phyloP scores from a whole-genome alignment of 1,140 invertebrate species.

The Drosophila sucinea region DNA sequence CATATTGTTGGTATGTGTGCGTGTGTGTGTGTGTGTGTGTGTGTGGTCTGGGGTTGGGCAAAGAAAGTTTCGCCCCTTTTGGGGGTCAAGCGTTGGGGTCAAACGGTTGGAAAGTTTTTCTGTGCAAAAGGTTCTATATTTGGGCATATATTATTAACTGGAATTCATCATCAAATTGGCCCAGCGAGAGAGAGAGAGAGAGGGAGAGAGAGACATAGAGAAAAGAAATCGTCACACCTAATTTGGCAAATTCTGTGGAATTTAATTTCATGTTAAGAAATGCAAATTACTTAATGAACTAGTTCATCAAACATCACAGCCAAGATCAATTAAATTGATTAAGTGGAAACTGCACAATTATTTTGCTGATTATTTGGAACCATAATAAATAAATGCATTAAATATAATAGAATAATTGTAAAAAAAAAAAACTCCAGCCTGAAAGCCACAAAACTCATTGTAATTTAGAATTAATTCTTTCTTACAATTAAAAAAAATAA shows the following conservation, averaged over 20 bases:
- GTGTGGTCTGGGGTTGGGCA: constrained; percentile 6
- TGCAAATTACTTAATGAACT: neutral
- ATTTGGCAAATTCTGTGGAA: neutral
- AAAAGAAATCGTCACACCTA: constrained; percentile 32
- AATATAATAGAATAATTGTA: too few relatives aligned
- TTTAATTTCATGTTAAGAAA: constrained; percentile 19
- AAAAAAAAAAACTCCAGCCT: too few relatives aligned
- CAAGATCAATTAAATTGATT: too few relatives aligned
- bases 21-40: constrained; percentile 7
- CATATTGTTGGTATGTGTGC: constrained; percentile 3
- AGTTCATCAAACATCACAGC: too few relatives aligned
- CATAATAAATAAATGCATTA: too few relatives aligned
- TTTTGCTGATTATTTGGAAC: too few relatives aligned
- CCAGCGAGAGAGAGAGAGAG: constrained; percentile 6
- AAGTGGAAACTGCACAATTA: too few relatives aligned
- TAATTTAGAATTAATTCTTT: too few relatives aligned
- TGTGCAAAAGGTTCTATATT: constrained; percentile 52
- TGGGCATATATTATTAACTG: constrained; percentile 9
- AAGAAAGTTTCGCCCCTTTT: constrained; percentile 57
- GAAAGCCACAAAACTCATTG: too few relatives aligned
- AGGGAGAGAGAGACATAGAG: neutral
- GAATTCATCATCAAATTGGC: constrained; percentile 38
- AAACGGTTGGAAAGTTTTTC: constrained; percentile 71
- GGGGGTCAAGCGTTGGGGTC: constrained; percentile 50
- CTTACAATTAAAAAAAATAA: too few relatives aligned